Percentiles rank a stretch among this genome's conserved stretches.
phyloP scores from a whole-genome alignment of 2,113 vertebrate species.

The Paracanthobrama guichenoti region DNA sequence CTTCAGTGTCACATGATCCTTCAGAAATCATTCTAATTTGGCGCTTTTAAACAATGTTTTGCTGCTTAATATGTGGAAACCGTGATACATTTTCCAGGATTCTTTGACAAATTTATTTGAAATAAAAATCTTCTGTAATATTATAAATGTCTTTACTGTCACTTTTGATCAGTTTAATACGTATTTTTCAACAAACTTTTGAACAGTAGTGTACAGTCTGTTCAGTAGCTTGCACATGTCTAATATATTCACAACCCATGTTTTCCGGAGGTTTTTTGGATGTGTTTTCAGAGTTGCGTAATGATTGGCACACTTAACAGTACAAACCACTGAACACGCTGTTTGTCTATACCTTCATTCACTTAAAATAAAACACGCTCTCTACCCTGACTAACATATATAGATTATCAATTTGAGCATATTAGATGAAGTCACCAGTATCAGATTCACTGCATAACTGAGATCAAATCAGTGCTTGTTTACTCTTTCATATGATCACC shows the following conservation, averaged over 20 bases:
- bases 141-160: background rate
- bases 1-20: no score
- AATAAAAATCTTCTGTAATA: background rate
- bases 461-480: background rate
- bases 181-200: background rate
- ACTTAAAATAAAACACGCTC: background rate
- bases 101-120: background rate
- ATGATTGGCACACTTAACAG: background rate
- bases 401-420: background rate
- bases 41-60: no score
- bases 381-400: background rate
- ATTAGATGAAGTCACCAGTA: background rate
- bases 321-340: constrained; percentile 2
- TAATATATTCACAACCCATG: constrained; percentile 3
- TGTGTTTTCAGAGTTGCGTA: background rate
- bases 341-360: background rate
- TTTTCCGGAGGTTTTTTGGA: background rate
- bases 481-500: background rate
- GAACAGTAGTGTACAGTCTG: background rate
- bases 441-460: background rate
- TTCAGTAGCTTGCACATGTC: background rate
- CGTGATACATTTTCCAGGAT: background rate
- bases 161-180: background rate
- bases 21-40: no score
- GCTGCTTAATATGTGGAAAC: no score